Evolutionary conservation across 2,888 invertebrate species (phyloP).

Genomic region (Catonia carolina): DNA sequence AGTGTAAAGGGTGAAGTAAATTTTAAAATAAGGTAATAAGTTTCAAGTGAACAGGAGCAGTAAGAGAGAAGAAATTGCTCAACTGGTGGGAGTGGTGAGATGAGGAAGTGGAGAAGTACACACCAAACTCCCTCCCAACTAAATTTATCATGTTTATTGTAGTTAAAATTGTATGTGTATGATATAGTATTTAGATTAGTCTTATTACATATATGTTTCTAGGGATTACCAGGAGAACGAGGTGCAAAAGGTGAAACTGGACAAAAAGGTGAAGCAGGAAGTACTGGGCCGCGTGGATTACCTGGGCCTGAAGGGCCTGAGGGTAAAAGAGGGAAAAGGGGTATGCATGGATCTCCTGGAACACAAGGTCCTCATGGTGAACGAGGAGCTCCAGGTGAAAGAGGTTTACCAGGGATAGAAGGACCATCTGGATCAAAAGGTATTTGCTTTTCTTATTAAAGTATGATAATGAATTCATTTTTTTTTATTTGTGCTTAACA

Average conservation of each 20-base stretch:
- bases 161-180: too few species aligned
- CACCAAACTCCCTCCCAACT: too few species aligned
- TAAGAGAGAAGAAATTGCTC: too few species aligned
- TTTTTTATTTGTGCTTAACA: too few species aligned
- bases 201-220: too few species aligned
- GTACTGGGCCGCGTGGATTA: slow-evolving; percentile 64
- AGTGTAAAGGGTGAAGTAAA: too few species aligned
- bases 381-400: slow-evolving; percentile 60
- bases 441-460: slow-evolving; percentile 28
- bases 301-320: slow-evolving; percentile 69
- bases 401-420: slow-evolving; percentile 55
- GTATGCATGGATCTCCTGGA: slow-evolving; percentile 62
- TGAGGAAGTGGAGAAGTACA: too few species aligned
- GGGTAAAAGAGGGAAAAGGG: slow-evolving; percentile 75
- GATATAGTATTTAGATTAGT: too few species aligned
- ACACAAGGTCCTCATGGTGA: slow-evolving; percentile 63
- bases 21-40: too few species aligned
- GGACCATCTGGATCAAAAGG: slow-evolving; percentile 70
- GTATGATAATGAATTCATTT: background rate
- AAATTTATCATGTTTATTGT: too few species aligned
- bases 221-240: slow-evolving; percentile 71
- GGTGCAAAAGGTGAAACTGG: slow-evolving; percentile 75
- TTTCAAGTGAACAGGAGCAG: too few species aligned
- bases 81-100: too few species aligned
- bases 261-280: slow-evolving; percentile 66